phyloP scores from a whole-genome alignment of 2,113 vertebrate genomes.

The Cercocebus atys region DNA sequence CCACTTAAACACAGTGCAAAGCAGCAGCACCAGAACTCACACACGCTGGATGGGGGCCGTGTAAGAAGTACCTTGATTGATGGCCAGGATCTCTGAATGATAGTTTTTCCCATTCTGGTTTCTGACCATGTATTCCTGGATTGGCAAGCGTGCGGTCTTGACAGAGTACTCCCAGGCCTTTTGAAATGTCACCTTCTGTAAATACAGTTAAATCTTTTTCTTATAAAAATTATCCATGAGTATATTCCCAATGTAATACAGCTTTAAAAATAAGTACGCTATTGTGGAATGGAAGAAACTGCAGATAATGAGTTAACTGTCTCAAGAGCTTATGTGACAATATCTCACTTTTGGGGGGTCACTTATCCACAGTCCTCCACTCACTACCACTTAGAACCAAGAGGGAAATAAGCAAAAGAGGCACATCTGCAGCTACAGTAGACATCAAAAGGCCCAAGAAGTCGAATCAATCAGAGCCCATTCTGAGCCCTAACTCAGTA shows the following conservation, averaged over 20 bases:
- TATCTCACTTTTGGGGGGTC: background rate
- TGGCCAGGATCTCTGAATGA: conserved; percentile 91
- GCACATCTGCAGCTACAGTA: background rate
- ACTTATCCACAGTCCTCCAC: background rate
- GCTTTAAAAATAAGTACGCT: background rate
- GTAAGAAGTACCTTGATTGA: conserved; percentile 91
- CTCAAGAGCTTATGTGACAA: background rate
- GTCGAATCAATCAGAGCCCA: background rate
- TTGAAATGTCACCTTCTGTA: conserved; percentile 90
- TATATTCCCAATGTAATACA: background rate
- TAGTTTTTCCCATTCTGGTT: conserved; percentile 90
- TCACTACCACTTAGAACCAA: background rate
- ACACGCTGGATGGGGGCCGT: background rate
- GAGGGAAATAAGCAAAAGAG: background rate
- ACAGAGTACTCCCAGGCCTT: conserved; percentile 86
- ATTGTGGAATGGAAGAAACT: background rate
- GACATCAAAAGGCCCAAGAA: background rate
- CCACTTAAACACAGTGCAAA: background rate
- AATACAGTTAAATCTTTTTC: conserved; percentile 44
- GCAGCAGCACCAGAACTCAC: background rate
- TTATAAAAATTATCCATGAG: conserved; percentile 7
- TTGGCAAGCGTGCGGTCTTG: conserved; percentile 89
- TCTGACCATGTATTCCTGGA: conserved; percentile 94
- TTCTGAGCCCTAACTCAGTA: background rate
- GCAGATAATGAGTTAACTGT: background rate